Conservation (phyloP, 1,140 invertebrate genomes). For the Chironomus tepperi region DNA sequence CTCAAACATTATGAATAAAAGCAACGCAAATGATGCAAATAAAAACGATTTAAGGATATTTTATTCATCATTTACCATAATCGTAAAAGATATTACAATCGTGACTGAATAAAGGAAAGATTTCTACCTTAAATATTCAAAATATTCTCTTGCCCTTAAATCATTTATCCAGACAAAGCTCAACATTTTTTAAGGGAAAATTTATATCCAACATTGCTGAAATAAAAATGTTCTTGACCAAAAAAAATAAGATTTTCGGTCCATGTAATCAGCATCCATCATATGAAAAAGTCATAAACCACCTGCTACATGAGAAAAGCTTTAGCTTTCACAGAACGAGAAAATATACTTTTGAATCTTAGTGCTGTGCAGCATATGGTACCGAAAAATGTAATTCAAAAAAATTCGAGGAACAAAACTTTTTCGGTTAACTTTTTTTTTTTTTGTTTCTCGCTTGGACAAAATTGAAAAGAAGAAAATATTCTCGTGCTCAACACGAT, state of each 20-base stretch:
- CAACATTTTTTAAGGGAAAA: not conserved
- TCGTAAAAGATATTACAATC: conserved; percentile 5
- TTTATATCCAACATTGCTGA: too few species aligned
- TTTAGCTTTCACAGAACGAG: not conserved
- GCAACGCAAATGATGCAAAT: too few species aligned
- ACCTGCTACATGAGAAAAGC: not conserved
- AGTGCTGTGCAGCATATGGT: not conserved
- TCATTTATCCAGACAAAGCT: not conserved
- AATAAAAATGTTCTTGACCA: not conserved
- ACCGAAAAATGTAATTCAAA: not conserved
- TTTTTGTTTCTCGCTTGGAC: not conserved
- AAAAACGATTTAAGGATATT: too few species aligned
- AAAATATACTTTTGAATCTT: not conserved
- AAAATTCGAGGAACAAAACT: not conserved
- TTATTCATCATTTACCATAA: too few species aligned
- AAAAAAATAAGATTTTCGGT: not conserved
- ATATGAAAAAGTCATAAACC: not conserved
- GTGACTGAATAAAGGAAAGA: not conserved
- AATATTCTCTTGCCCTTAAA: not conserved
- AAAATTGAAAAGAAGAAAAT: conserved; percentile 1
- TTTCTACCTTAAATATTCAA: conserved; percentile 8
- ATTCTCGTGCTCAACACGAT: too few species aligned
- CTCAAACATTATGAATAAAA: too few species aligned
- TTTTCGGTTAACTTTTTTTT: conserved; percentile 1
- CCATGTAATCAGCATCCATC: not conserved